Evolutionary conservation across 1,140 invertebrate genomes (phyloP), one percentile per base, ranked within the genome.

Genomic region (Tyrophagus putrescentiae): DNA sequence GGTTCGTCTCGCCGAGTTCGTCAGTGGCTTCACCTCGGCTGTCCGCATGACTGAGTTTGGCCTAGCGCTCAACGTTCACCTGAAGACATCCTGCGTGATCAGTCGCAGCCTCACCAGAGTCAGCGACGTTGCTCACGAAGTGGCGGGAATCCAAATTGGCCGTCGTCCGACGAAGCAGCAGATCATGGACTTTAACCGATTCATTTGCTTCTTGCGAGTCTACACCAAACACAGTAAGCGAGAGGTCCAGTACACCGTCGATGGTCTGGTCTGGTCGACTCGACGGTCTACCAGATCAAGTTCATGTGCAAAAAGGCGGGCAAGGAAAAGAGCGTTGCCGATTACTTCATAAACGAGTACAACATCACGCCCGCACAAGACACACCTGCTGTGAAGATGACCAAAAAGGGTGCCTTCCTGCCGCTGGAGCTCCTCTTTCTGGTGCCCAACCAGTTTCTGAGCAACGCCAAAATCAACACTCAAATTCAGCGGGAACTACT

Each of bases 401-500:
- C 7, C 21, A 29, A 29, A 7, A 48, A 48, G 21, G 7, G 18
- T 7, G n/a, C n/a, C 13, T 52, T 3, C 48, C 27, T 52, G 3
- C 48, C 48, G 9, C 9, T 52, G 2, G 48, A 52, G 32, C 48
- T 52, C 16, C 31, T 25, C 9, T 29, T 25, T 3, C 27, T 52
- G 48, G 48, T 27, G 3, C 13, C 13, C n/a, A n/a, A 27, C 27
- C 48, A 52, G 23, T 52, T 52, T 27, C 23, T 52, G 48, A 27
- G 16, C 9, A 52, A 52, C 23, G n/a, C n/a, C 16, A 52, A 52
- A 52, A 52, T 52, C 16, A 34, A 60, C 39, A 23, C 28, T 27
- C 31, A 54, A 34, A 54, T 54, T 34, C 52, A 13, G 28, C 13
- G 25, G 9, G 52, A 54, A 25, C 39, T 54, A n/a, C 52, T 54